Evolutionary conservation across 2,113 vertebrate genomes (phyloP), one percentile per base, ranked within the genome.

Genomic region (Amphiprion ocellaris): DNA sequence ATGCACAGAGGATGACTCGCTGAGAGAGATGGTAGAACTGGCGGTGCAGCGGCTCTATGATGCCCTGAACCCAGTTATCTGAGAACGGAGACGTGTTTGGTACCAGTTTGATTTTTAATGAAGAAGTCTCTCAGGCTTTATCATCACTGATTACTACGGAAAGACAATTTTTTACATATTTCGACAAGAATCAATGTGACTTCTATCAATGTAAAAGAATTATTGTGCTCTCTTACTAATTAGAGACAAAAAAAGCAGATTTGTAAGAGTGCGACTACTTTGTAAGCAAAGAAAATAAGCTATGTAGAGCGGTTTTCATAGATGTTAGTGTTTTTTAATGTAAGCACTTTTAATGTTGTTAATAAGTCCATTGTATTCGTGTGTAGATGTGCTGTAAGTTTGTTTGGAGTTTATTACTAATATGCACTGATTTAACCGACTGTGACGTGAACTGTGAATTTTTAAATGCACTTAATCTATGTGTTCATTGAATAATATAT

Each of bases 11-110:
- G 97, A 99, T 0, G 97, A 98, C 73, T 96, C 96, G 11, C 95
- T 99, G 44, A 95, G 94, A 46, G 97, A 98, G 89, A 96, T 97
- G 96, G 95, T 98, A 81, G 97, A 98, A 39, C 85, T 97, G 83
- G 96, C 97, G 0, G 96, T 97, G 3, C 97, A 97, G 87, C 94
- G 97, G 61, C 96, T 99, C 39, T 97, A 97, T 7, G 97, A 98
- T 28, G 96, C 97, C 17, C 95, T 98, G 23, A 96, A 96, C 41
- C 97, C 97, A 0, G 92, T 95, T 2, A 93, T 92, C 72, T 98
- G 90, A 96, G 55, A 14, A 11, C 53, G 0, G 19, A 47, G 26
- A 6, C 4, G 1, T 2, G 39, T 41, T 41, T 41, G 9, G 9
- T 11, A 44, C 41, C 41, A 44, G 21, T 26, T 14, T 2, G 8